phyloP scores from a whole-genome alignment of 1,140 invertebrate genomes.

The Saccostrea cuccullata region DNA sequence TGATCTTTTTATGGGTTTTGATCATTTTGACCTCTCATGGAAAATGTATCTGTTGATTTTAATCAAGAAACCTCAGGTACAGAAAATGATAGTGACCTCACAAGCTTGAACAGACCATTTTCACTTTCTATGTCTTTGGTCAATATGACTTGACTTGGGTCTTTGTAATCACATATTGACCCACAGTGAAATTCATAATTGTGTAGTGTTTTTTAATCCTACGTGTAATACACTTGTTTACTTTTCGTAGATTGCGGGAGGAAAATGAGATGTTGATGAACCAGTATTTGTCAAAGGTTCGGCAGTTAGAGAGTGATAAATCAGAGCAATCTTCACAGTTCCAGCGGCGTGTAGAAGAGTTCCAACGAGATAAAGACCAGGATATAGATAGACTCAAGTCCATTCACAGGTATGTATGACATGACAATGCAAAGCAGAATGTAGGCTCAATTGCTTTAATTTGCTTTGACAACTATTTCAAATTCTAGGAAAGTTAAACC shows the following conservation, averaged over 20 bases:
- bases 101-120: background rate
- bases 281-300: constrained; percentile 65
- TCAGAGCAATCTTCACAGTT: constrained; percentile 59
- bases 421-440: background rate
- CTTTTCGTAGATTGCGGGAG: constrained; percentile 64
- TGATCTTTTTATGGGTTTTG: too few species aligned
- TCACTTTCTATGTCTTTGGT: too few species aligned
- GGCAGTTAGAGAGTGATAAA: constrained; percentile 71
- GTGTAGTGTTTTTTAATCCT: too few species aligned
- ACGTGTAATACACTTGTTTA: background rate
- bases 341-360: constrained; percentile 65
- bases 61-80: too few species aligned
- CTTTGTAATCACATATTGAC: too few species aligned
- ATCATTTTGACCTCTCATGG: too few species aligned
- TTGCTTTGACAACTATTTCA: too few species aligned
- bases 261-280: constrained; percentile 69
- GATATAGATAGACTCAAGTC: constrained; percentile 71
- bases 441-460: background rate
- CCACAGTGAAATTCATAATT: too few species aligned
- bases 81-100: too few species aligned
- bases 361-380: constrained; percentile 61
- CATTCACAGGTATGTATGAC: constrained; percentile 60
- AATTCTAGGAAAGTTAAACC: too few species aligned
- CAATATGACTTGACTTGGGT: too few species aligned
- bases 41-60: too few species aligned